Percentiles rank a stretch among this genome's conserved stretches.
Conservation (phyloP, 2,113 vertebrate species). For the Anoura caudifer region DNA sequence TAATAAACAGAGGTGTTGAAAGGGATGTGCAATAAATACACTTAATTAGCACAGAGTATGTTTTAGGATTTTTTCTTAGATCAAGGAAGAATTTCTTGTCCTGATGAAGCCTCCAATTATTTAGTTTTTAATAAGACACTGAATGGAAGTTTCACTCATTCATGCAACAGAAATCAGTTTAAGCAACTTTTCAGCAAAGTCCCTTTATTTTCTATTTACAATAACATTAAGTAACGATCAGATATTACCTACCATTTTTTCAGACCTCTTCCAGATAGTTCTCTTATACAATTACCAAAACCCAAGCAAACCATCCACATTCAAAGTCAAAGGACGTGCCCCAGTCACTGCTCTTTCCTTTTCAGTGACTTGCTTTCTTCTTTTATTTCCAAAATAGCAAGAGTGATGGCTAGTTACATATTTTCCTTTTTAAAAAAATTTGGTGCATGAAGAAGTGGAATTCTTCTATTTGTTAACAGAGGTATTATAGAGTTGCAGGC, state of each 20-base stretch:
- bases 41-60: neutral
- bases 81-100: neutral
- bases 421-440: neutral
- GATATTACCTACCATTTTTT: neutral
- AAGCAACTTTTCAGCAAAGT: neutral
- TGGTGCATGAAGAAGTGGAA: neutral
- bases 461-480: neutral
- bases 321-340: neutral
- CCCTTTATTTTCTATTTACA: neutral
- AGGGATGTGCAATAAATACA: neutral
- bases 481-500: neutral
- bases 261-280: neutral
- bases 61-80: neutral
- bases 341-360: neutral
- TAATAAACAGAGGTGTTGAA: neutral
- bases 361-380: neutral
- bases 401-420: neutral
- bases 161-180: neutral
- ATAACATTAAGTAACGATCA: neutral
- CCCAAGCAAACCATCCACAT: neutral
- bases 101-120: neutral
- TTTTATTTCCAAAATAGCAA: slow-evolving; percentile 5
- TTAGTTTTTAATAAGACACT: neutral
- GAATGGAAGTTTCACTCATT: neutral
- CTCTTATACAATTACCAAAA: neutral